Conservation (phyloP, 2,797 vertebrate species). For the Lithobates sylvaticus region DNA sequence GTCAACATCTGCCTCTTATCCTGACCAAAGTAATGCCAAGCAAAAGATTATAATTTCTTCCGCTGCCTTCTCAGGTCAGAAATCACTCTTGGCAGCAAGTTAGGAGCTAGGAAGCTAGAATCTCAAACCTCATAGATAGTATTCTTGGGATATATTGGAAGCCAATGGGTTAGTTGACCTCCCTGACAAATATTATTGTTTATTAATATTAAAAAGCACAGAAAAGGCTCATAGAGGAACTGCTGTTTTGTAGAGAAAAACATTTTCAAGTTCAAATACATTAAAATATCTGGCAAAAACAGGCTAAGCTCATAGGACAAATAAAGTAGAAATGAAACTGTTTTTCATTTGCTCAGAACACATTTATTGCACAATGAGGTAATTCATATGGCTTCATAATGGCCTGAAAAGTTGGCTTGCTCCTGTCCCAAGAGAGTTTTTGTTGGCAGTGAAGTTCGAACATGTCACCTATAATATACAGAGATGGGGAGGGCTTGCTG, state of each 20-base stretch:
- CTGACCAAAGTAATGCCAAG: too few relatives aligned
- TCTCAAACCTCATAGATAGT: too few relatives aligned
- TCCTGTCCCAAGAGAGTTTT: conserved; percentile 1
- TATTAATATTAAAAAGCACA: not conserved
- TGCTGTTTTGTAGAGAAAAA: conserved; percentile 6
- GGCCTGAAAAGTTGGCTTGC: conserved; percentile 23
- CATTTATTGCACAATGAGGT: conserved; percentile 57
- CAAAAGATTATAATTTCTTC: too few relatives aligned
- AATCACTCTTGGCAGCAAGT: too few relatives aligned
- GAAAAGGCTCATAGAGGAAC: not conserved
- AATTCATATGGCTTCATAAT: conserved; percentile 46
- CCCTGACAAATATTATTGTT: not conserved
- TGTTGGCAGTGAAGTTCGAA: conserved; percentile 19
- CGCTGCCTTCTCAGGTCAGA: too few relatives aligned
- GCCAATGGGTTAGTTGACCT: not conserved
- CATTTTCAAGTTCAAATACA: conserved; percentile 11
- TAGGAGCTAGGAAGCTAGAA: too few relatives aligned
- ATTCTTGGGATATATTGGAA: not conserved
- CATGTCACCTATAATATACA: conserved; percentile 51
- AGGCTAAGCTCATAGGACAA: conserved; percentile 24
- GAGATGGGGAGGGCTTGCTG: not conserved
- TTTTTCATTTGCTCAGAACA: conserved; percentile 47
- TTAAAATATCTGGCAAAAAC: conserved; percentile 42
- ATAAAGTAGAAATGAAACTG: conserved; percentile 47
- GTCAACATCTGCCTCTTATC: not conserved